These are phyloP conservation scores for Conops quadrifasciatus DNA, from an alignment of 2,888 invertebrate genomes.

Conservation along the genomic window DNA sequence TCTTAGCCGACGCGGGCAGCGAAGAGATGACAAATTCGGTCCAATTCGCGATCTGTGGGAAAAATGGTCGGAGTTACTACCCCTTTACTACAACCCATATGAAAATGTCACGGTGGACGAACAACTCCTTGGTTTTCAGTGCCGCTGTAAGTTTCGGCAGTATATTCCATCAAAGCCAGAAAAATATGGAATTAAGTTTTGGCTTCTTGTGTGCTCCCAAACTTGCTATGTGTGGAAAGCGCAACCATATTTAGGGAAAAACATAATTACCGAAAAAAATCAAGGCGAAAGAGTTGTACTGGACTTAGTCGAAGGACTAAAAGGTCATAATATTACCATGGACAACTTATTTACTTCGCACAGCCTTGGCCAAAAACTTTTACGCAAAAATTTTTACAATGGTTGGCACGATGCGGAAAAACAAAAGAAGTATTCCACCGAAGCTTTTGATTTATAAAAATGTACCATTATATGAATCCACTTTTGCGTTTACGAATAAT, in stretches of 20 bases:
- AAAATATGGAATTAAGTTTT: not conserved
- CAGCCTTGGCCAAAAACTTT: constrained; percentile 25
- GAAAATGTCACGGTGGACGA: not conserved
- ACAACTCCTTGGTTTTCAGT: not conserved
- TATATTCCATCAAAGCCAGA: too few species aligned
- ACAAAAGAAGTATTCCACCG: constrained; percentile 32
- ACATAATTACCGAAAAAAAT: not conserved
- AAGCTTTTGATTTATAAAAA: too few species aligned
- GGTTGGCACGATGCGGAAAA: constrained; percentile 39
- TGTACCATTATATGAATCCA: constrained; percentile 21
- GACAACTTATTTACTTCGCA: constrained; percentile 33
- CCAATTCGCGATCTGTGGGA: not conserved
- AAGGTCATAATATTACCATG: constrained; percentile 7
- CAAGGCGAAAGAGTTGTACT: constrained; percentile 13
- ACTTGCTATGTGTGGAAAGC: too few species aligned
- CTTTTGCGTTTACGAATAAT: constrained; percentile 29
- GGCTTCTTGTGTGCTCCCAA: too few species aligned
- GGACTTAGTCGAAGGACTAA: not conserved
- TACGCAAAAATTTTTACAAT: too few species aligned
- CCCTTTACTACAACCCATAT: not conserved
- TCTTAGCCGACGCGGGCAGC: constrained; percentile 19
- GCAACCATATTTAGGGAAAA: not conserved
- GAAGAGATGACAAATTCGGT: constrained; percentile 17
- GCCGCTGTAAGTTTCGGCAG: not conserved
- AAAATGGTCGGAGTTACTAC: not conserved